Percentiles rank a stretch among this genome's conserved stretches.
Conservation (phyloP, 2,113 vertebrate species). For the Daboia siamensis region DNA sequence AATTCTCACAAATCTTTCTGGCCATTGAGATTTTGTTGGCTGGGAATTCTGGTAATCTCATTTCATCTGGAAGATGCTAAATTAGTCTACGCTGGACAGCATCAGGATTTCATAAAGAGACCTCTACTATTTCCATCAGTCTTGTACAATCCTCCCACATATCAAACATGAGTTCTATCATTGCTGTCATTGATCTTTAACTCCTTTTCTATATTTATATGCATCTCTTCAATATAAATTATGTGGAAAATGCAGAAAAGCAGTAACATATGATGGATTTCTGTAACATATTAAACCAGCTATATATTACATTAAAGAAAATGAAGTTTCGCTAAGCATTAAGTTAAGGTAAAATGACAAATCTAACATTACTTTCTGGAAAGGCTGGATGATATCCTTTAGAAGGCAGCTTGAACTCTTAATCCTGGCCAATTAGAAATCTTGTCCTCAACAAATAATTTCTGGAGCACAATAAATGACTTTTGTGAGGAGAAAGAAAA, state of each 20-base stretch:
- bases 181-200: background rate
- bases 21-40: background rate
- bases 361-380: background rate
- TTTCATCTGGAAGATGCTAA: too few species aligned
- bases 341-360: background rate
- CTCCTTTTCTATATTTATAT: background rate
- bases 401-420: background rate
- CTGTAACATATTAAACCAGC: background rate
- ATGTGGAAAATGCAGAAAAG: background rate
- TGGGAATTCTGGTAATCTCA: too few species aligned
- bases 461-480: background rate
- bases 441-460: background rate
- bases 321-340: background rate
- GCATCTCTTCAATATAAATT: background rate
- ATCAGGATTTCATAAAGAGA: background rate
- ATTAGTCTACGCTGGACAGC: too few species aligned
- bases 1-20: too few species aligned
- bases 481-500: too few species aligned
- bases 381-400: background rate
- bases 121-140: background rate
- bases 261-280: background rate
- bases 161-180: background rate
- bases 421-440: fast-evolving
- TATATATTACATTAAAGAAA: background rate
- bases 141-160: too few species aligned